Evolutionary conservation across 2,113 vertebrate species (phyloP).

Genomic region (Varanus salvator): DNA sequence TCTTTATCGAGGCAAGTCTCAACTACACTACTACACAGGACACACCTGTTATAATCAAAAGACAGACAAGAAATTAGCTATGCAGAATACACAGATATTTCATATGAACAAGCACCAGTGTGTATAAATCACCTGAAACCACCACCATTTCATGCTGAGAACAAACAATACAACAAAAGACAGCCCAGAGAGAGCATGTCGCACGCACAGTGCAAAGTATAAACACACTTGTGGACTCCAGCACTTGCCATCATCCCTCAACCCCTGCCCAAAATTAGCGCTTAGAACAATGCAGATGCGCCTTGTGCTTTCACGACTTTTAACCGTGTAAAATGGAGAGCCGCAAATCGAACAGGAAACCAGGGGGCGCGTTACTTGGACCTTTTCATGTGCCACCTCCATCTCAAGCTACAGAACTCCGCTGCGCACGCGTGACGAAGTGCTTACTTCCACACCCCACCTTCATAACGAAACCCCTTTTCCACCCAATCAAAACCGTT

Average conservation of each 20-base stretch:
- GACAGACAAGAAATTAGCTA: background rate
- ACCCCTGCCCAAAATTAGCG: background rate
- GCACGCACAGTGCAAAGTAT: too few relatives aligned
- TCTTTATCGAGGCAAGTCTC: background rate
- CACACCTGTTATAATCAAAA: background rate
- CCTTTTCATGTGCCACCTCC: background rate
- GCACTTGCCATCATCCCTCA: background rate
- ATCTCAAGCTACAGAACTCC: background rate
- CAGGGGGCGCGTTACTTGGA: background rate
- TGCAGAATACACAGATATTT: background rate
- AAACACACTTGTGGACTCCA: background rate
- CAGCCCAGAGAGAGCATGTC: background rate
- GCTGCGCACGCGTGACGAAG: background rate
- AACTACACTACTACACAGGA: too few relatives aligned
- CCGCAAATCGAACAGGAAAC: background rate
- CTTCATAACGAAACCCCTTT: background rate
- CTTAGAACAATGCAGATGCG: background rate
- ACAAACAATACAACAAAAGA: too few relatives aligned
- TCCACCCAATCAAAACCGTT: background rate
- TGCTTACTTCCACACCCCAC: background rate
- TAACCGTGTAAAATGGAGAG: background rate
- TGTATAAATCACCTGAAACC: background rate
- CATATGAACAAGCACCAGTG: background rate
- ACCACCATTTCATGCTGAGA: background rate
- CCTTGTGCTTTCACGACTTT: background rate